Evolutionary conservation across 2,797 vertebrate species (phyloP).

Genomic region (Limnodromus scolopaceus): DNA sequence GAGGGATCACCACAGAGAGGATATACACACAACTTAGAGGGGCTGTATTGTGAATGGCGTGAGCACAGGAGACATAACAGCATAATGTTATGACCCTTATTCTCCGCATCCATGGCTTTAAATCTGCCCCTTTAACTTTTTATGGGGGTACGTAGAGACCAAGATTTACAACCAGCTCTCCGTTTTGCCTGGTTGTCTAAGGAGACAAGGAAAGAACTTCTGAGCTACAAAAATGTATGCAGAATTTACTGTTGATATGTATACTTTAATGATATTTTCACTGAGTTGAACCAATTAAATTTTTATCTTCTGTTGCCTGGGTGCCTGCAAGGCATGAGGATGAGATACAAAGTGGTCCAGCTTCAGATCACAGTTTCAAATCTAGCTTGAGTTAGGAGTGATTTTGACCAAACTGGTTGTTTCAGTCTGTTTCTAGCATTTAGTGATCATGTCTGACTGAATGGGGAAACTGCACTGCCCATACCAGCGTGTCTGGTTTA

Average conservation of each 20-base stretch:
- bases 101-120: background rate
- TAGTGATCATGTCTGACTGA: background rate
- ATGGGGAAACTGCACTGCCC: background rate
- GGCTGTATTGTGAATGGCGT: background rate
- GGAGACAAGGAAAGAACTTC: background rate
- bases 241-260: background rate
- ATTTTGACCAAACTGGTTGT: background rate
- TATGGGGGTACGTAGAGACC: background rate
- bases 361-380: background rate
- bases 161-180: background rate
- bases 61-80: background rate
- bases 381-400: background rate
- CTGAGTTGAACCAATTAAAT: background rate
- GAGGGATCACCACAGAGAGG: background rate
- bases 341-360: background rate
- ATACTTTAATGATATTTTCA: background rate
- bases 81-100: background rate
- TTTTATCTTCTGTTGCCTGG: background rate
- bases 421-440: background rate
- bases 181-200: background rate
- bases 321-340: background rate
- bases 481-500: background rate
- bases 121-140: background rate
- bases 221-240: background rate
- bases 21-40: background rate